Base-by-base conservation (phyloP, 2,113 vertebrate species). In the Cochlearius cochlearius region DNA sequence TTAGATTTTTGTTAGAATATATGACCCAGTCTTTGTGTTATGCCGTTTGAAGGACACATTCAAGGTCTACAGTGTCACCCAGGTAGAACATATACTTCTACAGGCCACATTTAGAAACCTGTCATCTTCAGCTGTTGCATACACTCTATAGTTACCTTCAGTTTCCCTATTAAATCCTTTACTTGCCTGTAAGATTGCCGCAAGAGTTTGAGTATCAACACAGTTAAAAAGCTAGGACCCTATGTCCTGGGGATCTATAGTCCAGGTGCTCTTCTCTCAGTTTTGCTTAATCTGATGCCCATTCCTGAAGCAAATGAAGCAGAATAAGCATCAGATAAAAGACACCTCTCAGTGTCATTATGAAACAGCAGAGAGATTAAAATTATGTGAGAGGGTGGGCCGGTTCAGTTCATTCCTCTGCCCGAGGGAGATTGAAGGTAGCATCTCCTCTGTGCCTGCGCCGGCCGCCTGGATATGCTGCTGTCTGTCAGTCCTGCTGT, bases 91-190 rank as follows among this genome's bases (percentile, higher is more conserved):
- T 19, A 22, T 16, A 5, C 4, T 55, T 74, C 53, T 68, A 1
- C 34, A 59, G 59, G 32, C 50, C 63, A 82, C 7, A 29, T 38
- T 36, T 17, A 30, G 60, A 16, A 62, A 50, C 27, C 18, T 53
- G 15, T 34, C 16, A 20, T 30, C 49, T 59, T 43, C 36, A 49
- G 34, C 20, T 77, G 29, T 53, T 56, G 47, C 11, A 8, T 4
- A 7, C 1, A 9, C 34, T 14, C 32, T 13, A 0, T 10, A 26
- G 29, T 16, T 56, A 6, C 22, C 30, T 56, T 20, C 20, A 41
- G 22, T 60, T 80, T 23, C n/a, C 26, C 15, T 20, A 0, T 12
- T 27, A 30, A 43, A 23, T 43, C 15, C 17, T 59, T 39, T 15
- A 1, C 39, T 69, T 66, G 23, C 49, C 34, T 12, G 15, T 21